These are phyloP conservation scores for Polypterus bichir DNA, from an alignment of 2,113 vertebrate species.

Conservation along the genomic window DNA sequence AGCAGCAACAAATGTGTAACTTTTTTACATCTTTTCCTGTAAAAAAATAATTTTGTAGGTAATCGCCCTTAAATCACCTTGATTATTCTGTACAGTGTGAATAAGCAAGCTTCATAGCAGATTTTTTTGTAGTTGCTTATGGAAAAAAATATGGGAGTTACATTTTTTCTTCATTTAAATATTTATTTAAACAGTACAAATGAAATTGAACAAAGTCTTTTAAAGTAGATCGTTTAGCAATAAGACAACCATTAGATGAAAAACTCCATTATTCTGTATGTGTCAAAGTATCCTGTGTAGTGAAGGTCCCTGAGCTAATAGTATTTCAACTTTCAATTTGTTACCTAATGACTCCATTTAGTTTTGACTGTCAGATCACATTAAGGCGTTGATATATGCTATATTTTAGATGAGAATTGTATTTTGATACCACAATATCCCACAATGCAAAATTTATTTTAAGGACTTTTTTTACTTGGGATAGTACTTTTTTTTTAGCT, in stretches of 20 bases:
- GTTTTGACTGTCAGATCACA: conserved; percentile 31
- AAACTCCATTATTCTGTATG: background rate
- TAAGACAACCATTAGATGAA: background rate
- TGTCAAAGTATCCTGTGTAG: background rate
- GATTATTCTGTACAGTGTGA: too few species aligned
- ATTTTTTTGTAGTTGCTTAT: background rate
- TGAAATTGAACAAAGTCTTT: background rate
- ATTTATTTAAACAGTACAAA: background rate
- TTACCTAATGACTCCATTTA: conserved; percentile 29
- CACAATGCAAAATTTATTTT: too few species aligned
- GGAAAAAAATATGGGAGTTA: background rate
- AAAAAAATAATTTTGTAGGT: too few species aligned
- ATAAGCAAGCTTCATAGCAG: too few species aligned
- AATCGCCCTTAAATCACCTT: too few species aligned
- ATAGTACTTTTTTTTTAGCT: too few species aligned
- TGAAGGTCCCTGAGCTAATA: background rate
- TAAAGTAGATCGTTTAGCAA: background rate
- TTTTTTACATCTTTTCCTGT: too few species aligned
- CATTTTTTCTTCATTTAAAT: background rate
- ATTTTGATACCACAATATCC: conserved; percentile 16
- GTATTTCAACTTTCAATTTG: conserved; percentile 14
- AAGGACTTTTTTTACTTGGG: too few species aligned
- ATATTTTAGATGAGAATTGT: conserved; percentile 26
- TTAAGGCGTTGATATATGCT: conserved; percentile 26
- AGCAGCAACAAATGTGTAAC: too few species aligned